A percentile compares a stretch with the other conserved stretches of the same genome.
phyloP scores from a whole-genome alignment of 2,113 vertebrate species.

The Canis aureus region DNA sequence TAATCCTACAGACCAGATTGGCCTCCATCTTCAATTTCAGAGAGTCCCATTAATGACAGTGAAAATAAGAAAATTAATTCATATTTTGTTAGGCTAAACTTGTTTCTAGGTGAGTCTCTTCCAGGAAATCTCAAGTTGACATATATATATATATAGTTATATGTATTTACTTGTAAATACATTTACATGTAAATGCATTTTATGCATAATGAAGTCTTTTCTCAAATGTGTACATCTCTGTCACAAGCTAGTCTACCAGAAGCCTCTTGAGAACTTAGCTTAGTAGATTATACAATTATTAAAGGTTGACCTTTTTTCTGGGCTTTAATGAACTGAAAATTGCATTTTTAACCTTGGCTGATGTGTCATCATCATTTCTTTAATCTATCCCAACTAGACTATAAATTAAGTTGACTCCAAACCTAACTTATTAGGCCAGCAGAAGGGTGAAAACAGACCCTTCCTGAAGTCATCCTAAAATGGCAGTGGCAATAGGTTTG shows the following conservation, averaged over 20 bases:
- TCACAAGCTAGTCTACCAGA: slow-evolving; percentile 26
- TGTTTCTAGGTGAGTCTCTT: slow-evolving; percentile 33
- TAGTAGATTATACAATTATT: slow-evolving; percentile 79
- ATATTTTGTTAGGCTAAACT: slow-evolving; percentile 12
- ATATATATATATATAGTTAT: background rate
- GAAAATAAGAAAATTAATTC: slow-evolving; percentile 48
- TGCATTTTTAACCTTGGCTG: slow-evolving; percentile 84
- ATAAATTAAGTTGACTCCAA: slow-evolving; percentile 76
- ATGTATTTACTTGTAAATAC: no score
- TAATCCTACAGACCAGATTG: background rate
- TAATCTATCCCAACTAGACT: slow-evolving; percentile 45
- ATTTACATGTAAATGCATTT: background rate
- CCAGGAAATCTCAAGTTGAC: background rate
- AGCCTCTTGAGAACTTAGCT: slow-evolving; percentile 61
- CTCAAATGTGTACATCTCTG: background rate
- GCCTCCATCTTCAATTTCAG: background rate
- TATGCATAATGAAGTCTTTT: slow-evolving; percentile 25
- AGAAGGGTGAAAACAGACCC: background rate
- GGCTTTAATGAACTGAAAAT: slow-evolving; percentile 84
- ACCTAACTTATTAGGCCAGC: slow-evolving; percentile 71
- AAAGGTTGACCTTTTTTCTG: slow-evolving; percentile 74
- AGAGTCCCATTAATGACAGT: background rate
- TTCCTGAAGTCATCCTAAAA: background rate
- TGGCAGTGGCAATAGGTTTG: background rate
- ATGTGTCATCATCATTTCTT: slow-evolving; percentile 74